Conservation (phyloP, 2,797 vertebrate species). For the Aselliscus stoliczkanus region DNA sequence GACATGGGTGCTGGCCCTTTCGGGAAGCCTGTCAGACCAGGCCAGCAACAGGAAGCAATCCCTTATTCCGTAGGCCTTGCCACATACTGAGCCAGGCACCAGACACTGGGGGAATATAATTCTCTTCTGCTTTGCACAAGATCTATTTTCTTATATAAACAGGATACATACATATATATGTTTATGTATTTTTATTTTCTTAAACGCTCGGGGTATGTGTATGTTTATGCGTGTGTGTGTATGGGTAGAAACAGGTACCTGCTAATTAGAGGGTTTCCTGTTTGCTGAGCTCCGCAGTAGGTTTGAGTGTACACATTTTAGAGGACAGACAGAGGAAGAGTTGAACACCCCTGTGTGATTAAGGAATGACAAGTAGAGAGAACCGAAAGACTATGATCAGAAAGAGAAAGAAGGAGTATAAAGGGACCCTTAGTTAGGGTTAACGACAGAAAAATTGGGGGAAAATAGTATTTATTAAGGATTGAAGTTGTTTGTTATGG, state of each 20-base stretch:
- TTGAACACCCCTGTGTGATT: background rate
- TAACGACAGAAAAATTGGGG: background rate
- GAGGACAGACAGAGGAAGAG: background rate
- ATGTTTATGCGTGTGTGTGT: fast-evolving
- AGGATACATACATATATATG: background rate
- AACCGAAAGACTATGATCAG: background rate
- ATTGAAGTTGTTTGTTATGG: background rate
- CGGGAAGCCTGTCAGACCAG: background rate
- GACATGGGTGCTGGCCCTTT: background rate
- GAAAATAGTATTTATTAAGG: background rate
- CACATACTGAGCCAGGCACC: background rate
- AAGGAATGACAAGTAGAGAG: background rate
- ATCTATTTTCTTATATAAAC: background rate
- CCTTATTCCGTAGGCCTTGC: background rate
- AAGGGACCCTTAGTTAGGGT: background rate
- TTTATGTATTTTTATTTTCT: background rate
- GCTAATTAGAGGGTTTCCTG: background rate
- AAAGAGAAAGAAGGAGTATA: background rate
- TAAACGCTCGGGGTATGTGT: background rate
- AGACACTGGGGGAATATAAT: background rate
- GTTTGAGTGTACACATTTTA: background rate
- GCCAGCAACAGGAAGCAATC: no score
- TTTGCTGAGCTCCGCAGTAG: background rate
- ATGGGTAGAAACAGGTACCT: background rate
- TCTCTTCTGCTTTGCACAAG: background rate